phyloP scores from a whole-genome alignment of 2,113 vertebrate species.

The Chiloscyllium plagiosum region DNA sequence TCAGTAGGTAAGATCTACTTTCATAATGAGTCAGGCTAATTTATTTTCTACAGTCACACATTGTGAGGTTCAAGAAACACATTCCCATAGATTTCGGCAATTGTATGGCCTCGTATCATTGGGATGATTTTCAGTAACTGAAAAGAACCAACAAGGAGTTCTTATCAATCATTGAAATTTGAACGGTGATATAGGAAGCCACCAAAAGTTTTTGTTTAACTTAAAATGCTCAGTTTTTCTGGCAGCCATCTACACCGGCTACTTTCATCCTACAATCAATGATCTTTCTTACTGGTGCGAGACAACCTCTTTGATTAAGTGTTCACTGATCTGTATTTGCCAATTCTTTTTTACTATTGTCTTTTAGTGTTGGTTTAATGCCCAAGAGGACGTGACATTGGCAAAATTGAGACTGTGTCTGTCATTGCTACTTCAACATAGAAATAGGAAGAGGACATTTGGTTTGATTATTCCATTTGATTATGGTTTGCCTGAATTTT shows the following conservation, averaged over 20 bases:
- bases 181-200: background rate
- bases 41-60: background rate
- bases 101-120: background rate
- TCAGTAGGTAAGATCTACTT: background rate
- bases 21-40: background rate
- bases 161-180: slow-evolving; percentile 18
- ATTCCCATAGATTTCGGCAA: background rate
- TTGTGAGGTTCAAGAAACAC: background rate
- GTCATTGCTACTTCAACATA: background rate
- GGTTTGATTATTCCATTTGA: background rate
- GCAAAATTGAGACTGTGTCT: background rate
- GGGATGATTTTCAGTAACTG: background rate
- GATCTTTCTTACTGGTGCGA: background rate
- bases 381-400: background rate
- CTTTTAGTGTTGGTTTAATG: background rate
- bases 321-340: background rate
- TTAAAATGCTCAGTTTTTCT: background rate
- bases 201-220: background rate
- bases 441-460: background rate
- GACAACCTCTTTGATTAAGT: background rate
- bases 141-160: background rate
- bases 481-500: background rate
- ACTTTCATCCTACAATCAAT: background rate
- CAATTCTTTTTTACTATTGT: background rate
- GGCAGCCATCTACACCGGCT: background rate